A percentile compares a stretch with the other conserved stretches of the same genome.
These are phyloP conservation scores for Aphidius ervi DNA, from an alignment of 1,140 invertebrate species.

Conservation along the genomic window DNA sequence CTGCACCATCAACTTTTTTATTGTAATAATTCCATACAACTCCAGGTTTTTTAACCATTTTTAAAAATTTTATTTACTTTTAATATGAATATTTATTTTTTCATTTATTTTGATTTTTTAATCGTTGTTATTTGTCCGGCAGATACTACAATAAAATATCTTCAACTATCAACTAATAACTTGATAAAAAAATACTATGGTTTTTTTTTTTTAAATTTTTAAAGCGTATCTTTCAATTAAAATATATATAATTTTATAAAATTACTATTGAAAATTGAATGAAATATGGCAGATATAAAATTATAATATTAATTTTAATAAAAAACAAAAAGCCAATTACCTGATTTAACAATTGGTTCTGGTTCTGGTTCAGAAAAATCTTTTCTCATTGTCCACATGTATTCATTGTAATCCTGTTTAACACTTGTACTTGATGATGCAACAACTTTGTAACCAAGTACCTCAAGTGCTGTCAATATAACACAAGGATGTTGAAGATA, in stretches of 20 bases:
- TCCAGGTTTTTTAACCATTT: conserved; percentile 43
- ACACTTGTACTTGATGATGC: conserved; percentile 78
- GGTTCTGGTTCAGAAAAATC: conserved; percentile 78
- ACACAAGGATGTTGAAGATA: conserved; percentile 83
- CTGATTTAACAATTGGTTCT: conserved; percentile 42
- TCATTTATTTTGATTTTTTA: conserved; percentile 5
- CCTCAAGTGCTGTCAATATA: conserved; percentile 78
- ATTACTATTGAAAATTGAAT: conserved; percentile 14
- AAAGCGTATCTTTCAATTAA: conserved; percentile 22
- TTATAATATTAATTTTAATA: neutral
- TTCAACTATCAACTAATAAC: too few relatives aligned
- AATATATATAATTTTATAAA: neutral
- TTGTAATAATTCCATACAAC: conserved; percentile 44
- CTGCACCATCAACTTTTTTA: conserved; percentile 41
- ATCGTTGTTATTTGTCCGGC: conserved; percentile 14
- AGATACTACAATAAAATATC: conserved; percentile 23
- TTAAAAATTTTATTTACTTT: conserved; percentile 5
- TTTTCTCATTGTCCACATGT: conserved; percentile 89
- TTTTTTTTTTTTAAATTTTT: conserved; percentile 11
- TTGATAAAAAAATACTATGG: too few relatives aligned
- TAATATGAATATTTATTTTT: neutral
- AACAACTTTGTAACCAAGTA: conserved; percentile 80
- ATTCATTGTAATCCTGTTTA: conserved; percentile 82
- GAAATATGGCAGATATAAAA: conserved; percentile 16
- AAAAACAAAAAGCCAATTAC: conserved; percentile 29